These are phyloP conservation scores for Platichthys stellatus DNA, from an alignment of 2,113 vertebrate genomes.

Conservation along the genomic window DNA sequence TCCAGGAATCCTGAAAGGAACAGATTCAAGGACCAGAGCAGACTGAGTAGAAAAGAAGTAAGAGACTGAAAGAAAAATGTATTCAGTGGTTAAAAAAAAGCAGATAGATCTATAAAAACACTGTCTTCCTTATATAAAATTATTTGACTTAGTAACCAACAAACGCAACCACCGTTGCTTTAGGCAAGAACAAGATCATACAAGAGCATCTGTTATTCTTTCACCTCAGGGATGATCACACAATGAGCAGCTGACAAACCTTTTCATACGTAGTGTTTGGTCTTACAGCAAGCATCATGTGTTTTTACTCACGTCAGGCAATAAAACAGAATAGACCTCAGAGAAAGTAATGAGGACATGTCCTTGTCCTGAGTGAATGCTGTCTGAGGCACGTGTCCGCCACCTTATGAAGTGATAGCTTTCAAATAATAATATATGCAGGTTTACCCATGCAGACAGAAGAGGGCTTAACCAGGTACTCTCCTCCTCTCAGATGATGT, in stretches of 20 bases:
- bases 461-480: slow-evolving; percentile 29
- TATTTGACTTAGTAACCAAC: not conserved
- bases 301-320: slow-evolving; percentile 33
- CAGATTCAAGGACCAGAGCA: not conserved
- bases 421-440: slow-evolving; percentile 50
- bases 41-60: not conserved
- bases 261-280: not conserved
- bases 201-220: slow-evolving; percentile 22
- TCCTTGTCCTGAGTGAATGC: not conserved
- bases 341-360: not conserved
- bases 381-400: not conserved
- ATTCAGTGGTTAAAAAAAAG: not conserved
- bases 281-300: slow-evolving; percentile 1
- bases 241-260: slow-evolving; percentile 26
- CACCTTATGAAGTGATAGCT: slow-evolving; percentile 13
- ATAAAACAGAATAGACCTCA: not conserved
- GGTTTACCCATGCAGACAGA: not conserved
- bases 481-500: slow-evolving; percentile 18
- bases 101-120: not conserved
- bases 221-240: slow-evolving; percentile 26
- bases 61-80: not conserved
- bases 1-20: too few species aligned
- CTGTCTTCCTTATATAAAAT: not conserved
- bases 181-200: slow-evolving; percentile 14
- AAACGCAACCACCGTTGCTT: slow-evolving; percentile 18